A percentile compares a stretch with the other conserved stretches of the same genome.
Evolutionary conservation across 2,113 vertebrate species (phyloP).

Genomic region (Promerops cafer): DNA sequence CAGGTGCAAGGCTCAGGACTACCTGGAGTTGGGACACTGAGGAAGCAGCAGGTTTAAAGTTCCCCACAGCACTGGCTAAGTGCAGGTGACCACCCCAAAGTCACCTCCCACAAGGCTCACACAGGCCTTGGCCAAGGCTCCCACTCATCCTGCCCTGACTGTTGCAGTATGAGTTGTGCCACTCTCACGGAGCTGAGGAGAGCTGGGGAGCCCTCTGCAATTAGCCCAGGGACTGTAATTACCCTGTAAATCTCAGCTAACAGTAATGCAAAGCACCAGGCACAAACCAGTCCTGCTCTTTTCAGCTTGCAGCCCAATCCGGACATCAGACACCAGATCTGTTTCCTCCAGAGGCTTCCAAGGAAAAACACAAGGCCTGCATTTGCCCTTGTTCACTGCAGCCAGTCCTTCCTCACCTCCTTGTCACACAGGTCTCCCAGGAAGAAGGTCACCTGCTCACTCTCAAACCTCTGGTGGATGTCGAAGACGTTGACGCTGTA

Average conservation of each 20-base stretch:
- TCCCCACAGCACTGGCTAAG: not conserved
- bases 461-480: constrained; percentile 79
- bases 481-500: constrained; percentile 90
- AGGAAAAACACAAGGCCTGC: not conserved
- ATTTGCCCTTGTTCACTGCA: fast-evolving
- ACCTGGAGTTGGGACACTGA: not conserved
- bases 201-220: not conserved
- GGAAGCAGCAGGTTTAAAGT: not conserved
- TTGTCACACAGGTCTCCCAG: constrained; percentile 88
- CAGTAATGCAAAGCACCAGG: not conserved
- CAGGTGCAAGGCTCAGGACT: not conserved
- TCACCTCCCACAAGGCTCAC: not conserved
- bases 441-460: constrained; percentile 80
- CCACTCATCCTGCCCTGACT: not conserved
- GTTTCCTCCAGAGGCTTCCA: not conserved
- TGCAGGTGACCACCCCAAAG: not conserved
- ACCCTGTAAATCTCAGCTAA: not conserved
- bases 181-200: not conserved
- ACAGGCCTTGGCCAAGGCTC: not conserved
- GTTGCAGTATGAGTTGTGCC: fast-evolving
- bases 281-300: not conserved
- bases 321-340: too few species aligned
- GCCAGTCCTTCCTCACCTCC: constrained; percentile 69
- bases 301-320: not conserved
- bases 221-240: not conserved